Conservation (phyloP, 30 jellyfish, hydroid and myxozoan genomes). For the Hydractinia echinata region DNA sequence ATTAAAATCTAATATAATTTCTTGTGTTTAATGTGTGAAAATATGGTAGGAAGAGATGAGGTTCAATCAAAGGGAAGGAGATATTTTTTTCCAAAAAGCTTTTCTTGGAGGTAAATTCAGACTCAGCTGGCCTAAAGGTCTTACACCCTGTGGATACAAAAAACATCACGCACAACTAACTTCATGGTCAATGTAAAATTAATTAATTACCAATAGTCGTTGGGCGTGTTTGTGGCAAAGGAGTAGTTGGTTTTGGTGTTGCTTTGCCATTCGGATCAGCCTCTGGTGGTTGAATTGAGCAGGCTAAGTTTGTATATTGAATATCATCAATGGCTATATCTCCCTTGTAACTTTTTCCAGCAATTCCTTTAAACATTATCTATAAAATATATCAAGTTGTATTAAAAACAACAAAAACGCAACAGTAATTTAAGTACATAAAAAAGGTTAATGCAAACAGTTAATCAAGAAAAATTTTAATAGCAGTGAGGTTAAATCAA, state of each 20-base stretch:
- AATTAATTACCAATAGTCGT: constrained; percentile 57
- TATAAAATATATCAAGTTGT: constrained; percentile 17
- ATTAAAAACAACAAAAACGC: neutral
- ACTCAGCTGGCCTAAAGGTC: too few species aligned
- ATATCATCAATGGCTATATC: constrained; percentile 91
- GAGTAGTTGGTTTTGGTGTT: constrained; percentile 70
- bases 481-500: too few species aligned
- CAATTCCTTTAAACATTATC: constrained; percentile 74
- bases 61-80: too few species aligned
- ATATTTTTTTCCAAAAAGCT: too few species aligned
- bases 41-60: too few species aligned
- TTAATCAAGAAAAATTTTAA: too few species aligned
- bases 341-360: constrained; percentile 73
- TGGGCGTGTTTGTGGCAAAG: constrained; percentile 72
- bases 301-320: constrained; percentile 57
- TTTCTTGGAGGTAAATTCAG: too few species aligned
- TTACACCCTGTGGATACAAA: too few species aligned
- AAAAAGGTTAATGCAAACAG: neutral
- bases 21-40: too few species aligned
- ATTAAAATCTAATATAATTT: too few species aligned
- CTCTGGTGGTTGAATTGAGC: constrained; percentile 79
- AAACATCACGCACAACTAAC: too few species aligned
- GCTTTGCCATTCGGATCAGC: constrained; percentile 89
- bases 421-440: neutral
- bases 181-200: too few species aligned